A percentile compares a stretch with the other conserved stretches of the same genome.
Conservation (phyloP, 1,140 invertebrate species). For the Macrosteles quadrilineatus region DNA sequence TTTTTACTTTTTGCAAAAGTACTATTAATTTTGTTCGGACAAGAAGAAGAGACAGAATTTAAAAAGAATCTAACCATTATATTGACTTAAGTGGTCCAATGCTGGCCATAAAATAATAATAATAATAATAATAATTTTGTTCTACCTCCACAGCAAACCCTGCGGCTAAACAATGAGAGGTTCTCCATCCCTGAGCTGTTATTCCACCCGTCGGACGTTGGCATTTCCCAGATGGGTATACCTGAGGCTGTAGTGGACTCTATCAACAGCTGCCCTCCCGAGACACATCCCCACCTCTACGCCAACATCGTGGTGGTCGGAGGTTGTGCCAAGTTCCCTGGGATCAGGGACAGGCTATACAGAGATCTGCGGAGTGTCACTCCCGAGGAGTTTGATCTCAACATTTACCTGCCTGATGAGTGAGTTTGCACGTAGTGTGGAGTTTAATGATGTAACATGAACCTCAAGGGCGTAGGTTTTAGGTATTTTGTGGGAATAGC, state of each 20-base stretch:
- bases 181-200: slow-evolving; percentile 94
- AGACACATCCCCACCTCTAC: slow-evolving; percentile 78
- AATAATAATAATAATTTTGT: too few relatives aligned
- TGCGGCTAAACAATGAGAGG: slow-evolving; percentile 88
- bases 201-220: slow-evolving; percentile 94
- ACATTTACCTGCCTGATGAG: slow-evolving; percentile 70
- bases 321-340: slow-evolving; percentile 82
- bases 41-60: too few relatives aligned
- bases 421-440: slow-evolving; percentile 44
- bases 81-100: too few relatives aligned
- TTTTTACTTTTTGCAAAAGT: too few relatives aligned
- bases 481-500: too few relatives aligned
- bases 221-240: slow-evolving; percentile 93
- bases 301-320: slow-evolving; percentile 91
- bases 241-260: slow-evolving; percentile 82
- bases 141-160: slow-evolving; percentile 67
- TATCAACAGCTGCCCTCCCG: slow-evolving; percentile 70
- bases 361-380: slow-evolving; percentile 78
- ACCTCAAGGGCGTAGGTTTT: too few relatives aligned
- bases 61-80: too few relatives aligned
- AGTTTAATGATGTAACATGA: too few relatives aligned
- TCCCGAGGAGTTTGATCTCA: slow-evolving; percentile 73
- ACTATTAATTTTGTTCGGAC: too few relatives aligned
- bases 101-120: too few relatives aligned
- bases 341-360: slow-evolving; percentile 79